Evolutionary conservation across 2,797 vertebrate genomes (phyloP).

Genomic region (Malurus splendens): DNA sequence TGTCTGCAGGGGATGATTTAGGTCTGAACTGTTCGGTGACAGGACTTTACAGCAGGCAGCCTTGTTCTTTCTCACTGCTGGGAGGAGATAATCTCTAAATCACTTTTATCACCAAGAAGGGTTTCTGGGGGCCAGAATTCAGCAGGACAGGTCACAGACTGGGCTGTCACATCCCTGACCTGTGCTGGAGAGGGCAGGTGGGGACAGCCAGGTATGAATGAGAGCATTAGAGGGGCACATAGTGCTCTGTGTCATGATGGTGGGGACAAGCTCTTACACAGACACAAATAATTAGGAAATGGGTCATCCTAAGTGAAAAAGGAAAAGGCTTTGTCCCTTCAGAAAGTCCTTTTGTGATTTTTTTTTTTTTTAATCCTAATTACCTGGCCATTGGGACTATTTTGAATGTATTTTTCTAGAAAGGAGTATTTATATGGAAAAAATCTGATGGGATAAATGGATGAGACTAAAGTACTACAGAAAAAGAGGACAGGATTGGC

Average conservation of each 20-base stretch:
- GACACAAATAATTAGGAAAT: not conserved
- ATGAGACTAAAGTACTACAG: not conserved
- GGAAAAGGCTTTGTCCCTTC: not conserved
- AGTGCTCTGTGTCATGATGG: rapidly evolving
- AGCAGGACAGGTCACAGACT: not conserved
- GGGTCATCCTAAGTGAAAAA: not conserved
- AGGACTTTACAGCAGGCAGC: not conserved
- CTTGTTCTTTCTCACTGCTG: not conserved
- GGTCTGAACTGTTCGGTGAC: not conserved
- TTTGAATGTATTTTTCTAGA: not conserved
- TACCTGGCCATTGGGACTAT: not conserved
- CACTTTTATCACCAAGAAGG: not conserved
- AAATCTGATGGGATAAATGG: not conserved
- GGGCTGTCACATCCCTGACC: not conserved
- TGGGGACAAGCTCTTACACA: not conserved
- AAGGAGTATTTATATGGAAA: not conserved
- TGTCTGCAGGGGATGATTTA: not conserved
- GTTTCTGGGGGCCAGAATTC: not conserved
- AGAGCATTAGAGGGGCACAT: rapidly evolving
- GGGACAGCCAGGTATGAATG: not conserved
- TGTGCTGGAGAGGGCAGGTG: not conserved
- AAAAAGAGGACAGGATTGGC: not conserved
- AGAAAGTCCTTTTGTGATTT: not conserved
- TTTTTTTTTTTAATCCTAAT: not conserved
- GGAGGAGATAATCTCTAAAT: not conserved